Evolutionary conservation across 2,888 invertebrate species (phyloP).

Genomic region (Orchesella flavescens): DNA sequence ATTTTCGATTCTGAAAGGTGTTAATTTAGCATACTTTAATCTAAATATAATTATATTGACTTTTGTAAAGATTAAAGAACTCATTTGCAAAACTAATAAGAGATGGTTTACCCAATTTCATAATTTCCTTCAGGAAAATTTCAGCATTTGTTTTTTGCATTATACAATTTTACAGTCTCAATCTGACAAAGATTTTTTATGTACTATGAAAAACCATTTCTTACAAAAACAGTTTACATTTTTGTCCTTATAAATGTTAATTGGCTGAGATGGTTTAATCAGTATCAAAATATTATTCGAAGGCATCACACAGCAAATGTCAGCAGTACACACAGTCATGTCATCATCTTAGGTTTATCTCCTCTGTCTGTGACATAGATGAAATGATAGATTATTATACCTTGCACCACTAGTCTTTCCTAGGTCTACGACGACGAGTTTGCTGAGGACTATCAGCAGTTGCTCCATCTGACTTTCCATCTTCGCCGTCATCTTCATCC

Average conservation of each 20-base stretch:
- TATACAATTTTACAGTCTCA: too few relatives aligned
- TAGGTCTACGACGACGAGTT: constrained; percentile 62
- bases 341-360: not conserved
- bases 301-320: constrained; percentile 1
- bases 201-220: not conserved
- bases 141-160: too few relatives aligned
- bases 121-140: too few relatives aligned
- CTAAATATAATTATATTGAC: too few relatives aligned
- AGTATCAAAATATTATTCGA: constrained; percentile 10
- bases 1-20: too few relatives aligned
- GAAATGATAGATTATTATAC: not conserved
- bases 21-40: too few relatives aligned
- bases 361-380: too few relatives aligned
- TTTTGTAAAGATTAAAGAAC: too few relatives aligned
- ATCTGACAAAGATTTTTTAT: too few relatives aligned
- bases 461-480: constrained; percentile 74
- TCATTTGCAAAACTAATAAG: too few relatives aligned
- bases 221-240: not conserved
- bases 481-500: constrained; percentile 53
- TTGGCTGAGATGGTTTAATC: not conserved
- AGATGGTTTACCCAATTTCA: too few relatives aligned
- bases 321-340: constrained; percentile 6
- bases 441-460: constrained; percentile 75
- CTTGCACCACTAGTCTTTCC: constrained; percentile 65
- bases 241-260: not conserved